These are phyloP conservation scores for Paracanthobrama guichenoti DNA, from an alignment of 2,113 vertebrate genomes.

Conservation along the genomic window DNA sequence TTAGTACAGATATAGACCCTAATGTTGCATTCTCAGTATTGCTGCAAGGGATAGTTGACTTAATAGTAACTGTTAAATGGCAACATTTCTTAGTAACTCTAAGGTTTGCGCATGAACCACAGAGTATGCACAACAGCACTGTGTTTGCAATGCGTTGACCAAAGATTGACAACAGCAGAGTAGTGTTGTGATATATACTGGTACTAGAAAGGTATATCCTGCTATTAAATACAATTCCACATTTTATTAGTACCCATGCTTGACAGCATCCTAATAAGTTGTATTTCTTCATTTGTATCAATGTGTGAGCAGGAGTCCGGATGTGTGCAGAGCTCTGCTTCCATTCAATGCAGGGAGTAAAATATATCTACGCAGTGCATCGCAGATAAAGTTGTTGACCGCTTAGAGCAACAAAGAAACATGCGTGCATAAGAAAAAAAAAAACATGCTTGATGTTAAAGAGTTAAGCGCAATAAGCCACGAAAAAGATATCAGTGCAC, in stretches of 20 bases:
- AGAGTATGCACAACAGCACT: not conserved
- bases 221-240: not conserved
- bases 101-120: not conserved
- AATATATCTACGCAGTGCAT: not conserved
- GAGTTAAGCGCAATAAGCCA: too few relatives aligned
- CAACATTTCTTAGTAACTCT: not conserved
- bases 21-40: not conserved
- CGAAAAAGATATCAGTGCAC: too few relatives aligned
- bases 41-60: not conserved
- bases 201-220: not conserved
- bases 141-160: too few relatives aligned
- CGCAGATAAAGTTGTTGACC: too few relatives aligned
- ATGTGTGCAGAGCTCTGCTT: not conserved
- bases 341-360: not conserved
- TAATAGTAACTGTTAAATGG: not conserved
- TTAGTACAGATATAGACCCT: not conserved
- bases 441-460: too few relatives aligned
- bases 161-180: not conserved
- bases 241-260: not conserved
- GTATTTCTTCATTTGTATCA: not conserved
- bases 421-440: too few relatives aligned
- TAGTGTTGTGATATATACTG: not conserved
- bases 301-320: not conserved
- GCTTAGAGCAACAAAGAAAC: too few relatives aligned
- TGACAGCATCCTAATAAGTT: not conserved